phyloP scores from a whole-genome alignment of 2,888 invertebrate species.

The Gortyna flavago region DNA sequence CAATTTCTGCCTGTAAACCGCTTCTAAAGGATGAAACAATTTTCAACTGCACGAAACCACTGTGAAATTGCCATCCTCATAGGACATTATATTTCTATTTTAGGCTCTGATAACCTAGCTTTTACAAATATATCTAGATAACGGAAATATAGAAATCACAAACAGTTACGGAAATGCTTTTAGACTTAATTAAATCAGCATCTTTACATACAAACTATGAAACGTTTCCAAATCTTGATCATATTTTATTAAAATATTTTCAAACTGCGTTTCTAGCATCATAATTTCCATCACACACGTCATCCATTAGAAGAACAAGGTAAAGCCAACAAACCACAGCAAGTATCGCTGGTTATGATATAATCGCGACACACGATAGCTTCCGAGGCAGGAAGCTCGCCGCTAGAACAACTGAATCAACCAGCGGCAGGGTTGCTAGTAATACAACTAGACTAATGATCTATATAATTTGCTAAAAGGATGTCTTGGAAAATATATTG shows the following conservation, averaged over 20 bases:
- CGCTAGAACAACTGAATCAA: constrained; percentile 46
- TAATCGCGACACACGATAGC: constrained; percentile 53
- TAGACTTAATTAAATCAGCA: neutral
- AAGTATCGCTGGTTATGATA: constrained; percentile 46
- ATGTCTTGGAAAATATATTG: neutral
- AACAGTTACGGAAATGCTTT: constrained; percentile 13
- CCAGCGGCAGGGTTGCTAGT: constrained; percentile 39
- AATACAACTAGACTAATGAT: neutral
- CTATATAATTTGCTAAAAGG: neutral
- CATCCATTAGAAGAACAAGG: constrained; percentile 22
- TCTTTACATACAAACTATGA: constrained; percentile 4
- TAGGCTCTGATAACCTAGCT: constrained; percentile 3
- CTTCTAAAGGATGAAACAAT: neutral
- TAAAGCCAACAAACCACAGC: constrained; percentile 13
- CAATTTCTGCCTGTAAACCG: neutral
- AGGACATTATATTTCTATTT: neutral
- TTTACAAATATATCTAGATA: constrained; percentile 2
- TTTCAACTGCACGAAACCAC: neutral
- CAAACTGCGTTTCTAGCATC: neutral
- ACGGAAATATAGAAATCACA: constrained; percentile 29
- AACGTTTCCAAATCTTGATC: constrained; percentile 8
- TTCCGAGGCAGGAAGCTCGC: constrained; percentile 55
- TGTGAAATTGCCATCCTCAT: neutral
- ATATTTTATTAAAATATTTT: constrained; percentile 11
- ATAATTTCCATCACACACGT: neutral